Percentiles rank a stretch among this genome's conserved stretches.
These are phyloP conservation scores for Lithobates sylvaticus DNA, from an alignment of 2,797 vertebrate species.

Conservation along the genomic window DNA sequence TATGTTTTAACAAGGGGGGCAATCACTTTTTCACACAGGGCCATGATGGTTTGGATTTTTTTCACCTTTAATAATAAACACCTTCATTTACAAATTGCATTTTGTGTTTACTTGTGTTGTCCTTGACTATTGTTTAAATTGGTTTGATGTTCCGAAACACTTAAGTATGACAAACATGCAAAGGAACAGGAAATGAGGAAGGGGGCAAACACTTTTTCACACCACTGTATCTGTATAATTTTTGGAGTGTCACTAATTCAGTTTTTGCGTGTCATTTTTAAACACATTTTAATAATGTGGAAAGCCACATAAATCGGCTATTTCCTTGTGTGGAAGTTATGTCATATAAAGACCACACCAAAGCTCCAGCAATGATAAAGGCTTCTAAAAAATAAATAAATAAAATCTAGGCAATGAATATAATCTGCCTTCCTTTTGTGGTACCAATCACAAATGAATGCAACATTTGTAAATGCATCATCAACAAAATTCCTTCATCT, in stretches of 20 bases:
- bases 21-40: too few relatives aligned
- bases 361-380: conserved; percentile 9
- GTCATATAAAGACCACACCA: conserved; percentile 15
- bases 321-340: conserved; percentile 22
- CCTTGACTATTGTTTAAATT: too few relatives aligned
- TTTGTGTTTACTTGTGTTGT: too few relatives aligned
- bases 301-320: neutral
- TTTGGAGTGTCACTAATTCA: neutral
- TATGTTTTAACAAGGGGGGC: too few relatives aligned
- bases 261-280: neutral
- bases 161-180: too few relatives aligned
- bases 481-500: neutral
- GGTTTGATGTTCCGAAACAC: too few relatives aligned
- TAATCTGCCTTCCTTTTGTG: neutral
- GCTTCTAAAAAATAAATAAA: neutral
- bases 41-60: too few relatives aligned
- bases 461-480: neutral
- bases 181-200: too few relatives aligned
- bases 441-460: conserved; percentile 6
- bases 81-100: too few relatives aligned
- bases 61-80: too few relatives aligned
- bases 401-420: conserved; percentile 3
- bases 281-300: conserved; percentile 20
- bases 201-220: too few relatives aligned
- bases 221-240: neutral